Base-by-base conservation (phyloP, 2,113 vertebrate genomes). In the Labrus mixtus region DNA sequence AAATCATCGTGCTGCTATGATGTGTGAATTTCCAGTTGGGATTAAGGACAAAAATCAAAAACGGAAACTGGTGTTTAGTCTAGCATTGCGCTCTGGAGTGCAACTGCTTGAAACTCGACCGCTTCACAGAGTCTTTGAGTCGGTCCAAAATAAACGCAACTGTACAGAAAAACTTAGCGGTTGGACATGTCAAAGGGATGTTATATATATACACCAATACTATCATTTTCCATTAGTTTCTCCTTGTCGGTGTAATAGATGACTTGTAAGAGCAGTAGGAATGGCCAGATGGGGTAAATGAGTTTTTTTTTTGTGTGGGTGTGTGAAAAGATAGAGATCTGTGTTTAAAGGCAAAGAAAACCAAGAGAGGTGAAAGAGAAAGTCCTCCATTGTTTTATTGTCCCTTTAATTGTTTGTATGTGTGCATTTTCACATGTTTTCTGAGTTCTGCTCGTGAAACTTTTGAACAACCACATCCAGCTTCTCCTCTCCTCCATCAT, bases 11-110 rank as follows among this genome's bases (percentile, higher is more conserved):
- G 46, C 64, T 73, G 29, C 36, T 61, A 76, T 76, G 43, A 62
- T 77, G 58, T 19, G 61, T 75, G 64, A 82, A 72, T 84, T 76
- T 77, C 36, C 37, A 75, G 83, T 45, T 13, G 39, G 59, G 73
- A 84, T 78, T 43, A 66, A 45, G n/a, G 23, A 29, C 29, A 78
- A 83, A 74, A 81, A 78, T 79, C 65, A 70, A 29, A 71, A 48
- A 64, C 61, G n/a, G 10, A 56, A 83, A 53, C 37, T 15, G 12
- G 46, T 59, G 33, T 71, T 64, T 77, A 59, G 29, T 51, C 19
- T n/a, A 63, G 72, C 55, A 50, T 73, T 13, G 25, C 25, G 25
- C 25, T 25, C 6, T 33, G 29, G 29, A 33, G 4, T 33, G 29
- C 20, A 71, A n/a, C 7, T 46, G 46, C 48, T 48, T 68, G n/a